Percentiles rank a stretch among this genome's conserved stretches.
These are phyloP conservation scores for Drymonia ruficornis DNA, from an alignment of 2,888 invertebrate species.

Conservation along the genomic window DNA sequence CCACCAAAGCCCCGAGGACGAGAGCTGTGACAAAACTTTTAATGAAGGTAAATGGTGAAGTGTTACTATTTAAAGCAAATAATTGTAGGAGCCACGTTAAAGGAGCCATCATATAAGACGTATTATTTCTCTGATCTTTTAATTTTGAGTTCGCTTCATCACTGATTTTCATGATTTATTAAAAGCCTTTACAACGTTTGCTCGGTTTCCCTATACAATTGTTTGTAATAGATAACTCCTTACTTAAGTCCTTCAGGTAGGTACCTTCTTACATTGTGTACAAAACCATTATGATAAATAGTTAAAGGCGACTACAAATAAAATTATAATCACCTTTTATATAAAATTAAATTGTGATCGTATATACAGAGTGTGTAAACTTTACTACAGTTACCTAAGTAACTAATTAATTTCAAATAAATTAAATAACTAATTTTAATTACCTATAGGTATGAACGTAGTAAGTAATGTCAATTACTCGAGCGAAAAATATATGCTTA, in stretches of 20 bases:
- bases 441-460: too few species aligned
- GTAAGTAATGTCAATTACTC: too few species aligned
- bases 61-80: slow-evolving; percentile 52
- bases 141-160: slow-evolving; percentile 16
- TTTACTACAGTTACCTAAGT: too few species aligned
- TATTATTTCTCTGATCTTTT: slow-evolving; percentile 14
- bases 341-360: slow-evolving; percentile 8
- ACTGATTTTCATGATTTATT: slow-evolving; percentile 23
- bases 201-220: background rate
- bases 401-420: too few species aligned
- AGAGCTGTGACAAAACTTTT: slow-evolving; percentile 31
- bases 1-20: slow-evolving; percentile 43
- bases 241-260: background rate
- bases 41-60: slow-evolving; percentile 18
- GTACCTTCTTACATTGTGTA: slow-evolving; percentile 8
- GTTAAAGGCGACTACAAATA: background rate
- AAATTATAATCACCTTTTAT: slow-evolving; percentile 3
- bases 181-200: background rate
- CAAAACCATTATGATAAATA: slow-evolving; percentile 2
- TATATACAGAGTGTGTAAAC: background rate
- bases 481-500: too few species aligned
- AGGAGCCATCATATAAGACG: slow-evolving; percentile 41
- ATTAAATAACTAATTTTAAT: too few species aligned
- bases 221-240: background rate
- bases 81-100: slow-evolving; percentile 51